phyloP scores from a whole-genome alignment of 2,113 vertebrate species.

The Perccottus glenii region DNA sequence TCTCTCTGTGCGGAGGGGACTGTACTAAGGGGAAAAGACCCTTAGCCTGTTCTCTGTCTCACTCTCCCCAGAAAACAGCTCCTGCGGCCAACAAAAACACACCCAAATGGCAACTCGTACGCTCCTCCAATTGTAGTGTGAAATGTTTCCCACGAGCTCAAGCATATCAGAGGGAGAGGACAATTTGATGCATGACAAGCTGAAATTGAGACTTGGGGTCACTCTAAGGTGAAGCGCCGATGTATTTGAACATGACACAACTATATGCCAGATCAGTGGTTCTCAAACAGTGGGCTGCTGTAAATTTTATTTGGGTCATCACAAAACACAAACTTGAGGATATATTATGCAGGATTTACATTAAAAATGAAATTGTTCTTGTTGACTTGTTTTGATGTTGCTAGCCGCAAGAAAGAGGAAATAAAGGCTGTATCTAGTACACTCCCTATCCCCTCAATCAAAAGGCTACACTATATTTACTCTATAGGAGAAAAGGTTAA shows the following conservation, averaged over 20 bases:
- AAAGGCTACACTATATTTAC: too few relatives aligned
- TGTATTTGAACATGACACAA: background rate
- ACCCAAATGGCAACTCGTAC: constrained; percentile 57
- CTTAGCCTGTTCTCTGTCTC: constrained; percentile 55
- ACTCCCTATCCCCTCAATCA: too few relatives aligned
- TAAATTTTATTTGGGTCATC: too few relatives aligned
- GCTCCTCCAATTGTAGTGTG: constrained; percentile 67
- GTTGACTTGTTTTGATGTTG: too few relatives aligned
- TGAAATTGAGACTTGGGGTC: constrained; percentile 44
- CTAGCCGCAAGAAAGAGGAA: too few relatives aligned
- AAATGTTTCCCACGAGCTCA: constrained; percentile 75
- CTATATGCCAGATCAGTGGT: background rate
- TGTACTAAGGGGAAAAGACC: constrained; percentile 55
- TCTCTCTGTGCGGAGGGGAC: constrained; percentile 40
- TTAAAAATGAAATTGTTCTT: background rate
- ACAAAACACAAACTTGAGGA: too few relatives aligned
- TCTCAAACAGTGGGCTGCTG: background rate
- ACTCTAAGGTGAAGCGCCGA: constrained; percentile 41
- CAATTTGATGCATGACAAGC: constrained; percentile 41
- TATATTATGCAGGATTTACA: too few relatives aligned
- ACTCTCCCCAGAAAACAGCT: constrained; percentile 66
- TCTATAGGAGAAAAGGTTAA: too few relatives aligned
- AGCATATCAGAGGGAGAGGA: constrained; percentile 32
- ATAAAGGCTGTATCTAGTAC: too few relatives aligned
- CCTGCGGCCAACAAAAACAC: constrained; percentile 77